Evolutionary conservation across 2,888 invertebrate species (phyloP).

Genomic region (Eudasyphora cyanicolor): DNA sequence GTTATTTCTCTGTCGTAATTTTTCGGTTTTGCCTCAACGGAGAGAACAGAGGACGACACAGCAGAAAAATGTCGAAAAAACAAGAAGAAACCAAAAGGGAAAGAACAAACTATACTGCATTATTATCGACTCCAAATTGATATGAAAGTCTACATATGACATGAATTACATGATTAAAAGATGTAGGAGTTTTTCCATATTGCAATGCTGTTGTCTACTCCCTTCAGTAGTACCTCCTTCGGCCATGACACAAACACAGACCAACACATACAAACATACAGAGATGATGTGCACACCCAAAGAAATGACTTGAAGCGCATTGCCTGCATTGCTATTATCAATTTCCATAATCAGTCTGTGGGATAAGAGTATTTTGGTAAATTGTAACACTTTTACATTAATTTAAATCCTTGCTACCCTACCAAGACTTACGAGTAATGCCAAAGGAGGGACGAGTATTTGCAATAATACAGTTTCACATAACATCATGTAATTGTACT

Average conservation of each 20-base stretch:
- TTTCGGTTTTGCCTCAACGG: constrained; percentile 25
- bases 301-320: constrained; percentile 55
- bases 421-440: no score
- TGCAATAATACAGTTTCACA: no score
- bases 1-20: constrained; percentile 43
- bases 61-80: constrained; percentile 5
- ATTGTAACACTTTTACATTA: constrained; percentile 27
- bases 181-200: constrained; percentile 39
- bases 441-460: no score
- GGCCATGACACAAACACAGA: neutral
- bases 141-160: constrained; percentile 61
- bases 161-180: constrained; percentile 63
- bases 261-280: neutral
- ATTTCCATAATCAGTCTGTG: constrained; percentile 12
- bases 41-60: constrained; percentile 12
- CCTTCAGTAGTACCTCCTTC: no score
- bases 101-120: constrained; percentile 55
- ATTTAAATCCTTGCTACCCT: constrained; percentile 18
- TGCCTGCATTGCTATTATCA: constrained; percentile 18
- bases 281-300: no score
- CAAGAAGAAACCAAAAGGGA: constrained; percentile 7
- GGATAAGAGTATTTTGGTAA: constrained; percentile 37
- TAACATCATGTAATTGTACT: no score
- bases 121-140: constrained; percentile 64
- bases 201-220: constrained; percentile 2